These are phyloP conservation scores for Nasalis larvatus DNA, from an alignment of 2,113 vertebrate genomes.

Conservation along the genomic window DNA sequence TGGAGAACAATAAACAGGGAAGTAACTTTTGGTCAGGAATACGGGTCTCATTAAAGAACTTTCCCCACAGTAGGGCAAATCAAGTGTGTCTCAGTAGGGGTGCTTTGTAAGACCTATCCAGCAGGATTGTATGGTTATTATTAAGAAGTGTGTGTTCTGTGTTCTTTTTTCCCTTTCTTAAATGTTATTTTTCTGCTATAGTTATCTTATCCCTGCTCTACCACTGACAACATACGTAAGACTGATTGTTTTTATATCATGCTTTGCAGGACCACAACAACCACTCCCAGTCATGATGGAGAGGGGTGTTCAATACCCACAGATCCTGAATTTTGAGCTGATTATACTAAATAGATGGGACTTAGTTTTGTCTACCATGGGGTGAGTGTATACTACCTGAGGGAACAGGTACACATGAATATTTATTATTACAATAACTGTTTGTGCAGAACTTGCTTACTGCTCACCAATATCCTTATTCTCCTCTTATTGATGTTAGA, in stretches of 20 bases:
- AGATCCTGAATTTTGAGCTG: background rate
- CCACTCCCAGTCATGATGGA: background rate
- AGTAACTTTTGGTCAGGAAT: background rate
- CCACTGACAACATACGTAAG: too few species aligned
- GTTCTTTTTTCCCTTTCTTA: background rate
- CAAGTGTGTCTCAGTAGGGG: background rate
- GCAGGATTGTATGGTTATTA: background rate
- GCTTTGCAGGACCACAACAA: background rate
- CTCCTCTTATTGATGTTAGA: background rate
- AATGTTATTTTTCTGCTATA: background rate
- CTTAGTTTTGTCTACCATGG: background rate
- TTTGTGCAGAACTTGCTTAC: background rate
- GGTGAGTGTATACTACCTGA: background rate
- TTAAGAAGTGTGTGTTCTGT: background rate
- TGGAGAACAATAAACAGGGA: background rate
- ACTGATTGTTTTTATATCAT: background rate
- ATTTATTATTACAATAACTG: background rate
- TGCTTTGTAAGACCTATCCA: background rate
- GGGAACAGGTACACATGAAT: background rate
- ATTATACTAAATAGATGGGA: background rate
- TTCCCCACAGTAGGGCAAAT: background rate
- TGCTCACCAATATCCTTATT: background rate
- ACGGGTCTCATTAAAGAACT: background rate
- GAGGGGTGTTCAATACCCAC: background rate
- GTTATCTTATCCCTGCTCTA: background rate